Base-by-base conservation (phyloP, 2,888 invertebrate species). In the Chloroclysta siterata region DNA sequence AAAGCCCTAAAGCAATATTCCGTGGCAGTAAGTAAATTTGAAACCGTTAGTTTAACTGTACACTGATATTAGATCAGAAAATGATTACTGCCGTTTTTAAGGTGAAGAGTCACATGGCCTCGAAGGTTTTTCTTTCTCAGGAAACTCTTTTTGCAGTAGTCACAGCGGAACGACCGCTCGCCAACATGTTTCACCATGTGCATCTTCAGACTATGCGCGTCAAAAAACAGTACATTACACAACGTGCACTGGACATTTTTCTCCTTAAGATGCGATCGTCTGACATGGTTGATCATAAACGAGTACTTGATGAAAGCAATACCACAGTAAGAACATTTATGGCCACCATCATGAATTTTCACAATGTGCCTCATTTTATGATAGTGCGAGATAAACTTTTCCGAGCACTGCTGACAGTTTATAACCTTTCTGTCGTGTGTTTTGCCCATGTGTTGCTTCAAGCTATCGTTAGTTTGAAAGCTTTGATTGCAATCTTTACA, bases 171-270 rank as follows among this genome's bases (percentile, higher is more conserved):
- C 22, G 81, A 83, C 0, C 85, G 83, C 6, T 90, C 90, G 29
- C 88, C 88, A n/a, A 83, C 80, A 71, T 93, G 93, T 44, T 88
- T 88, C 8, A 89, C 85, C 82, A 91, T 90, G 60, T 94, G 94
- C 69, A 78, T 80, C 68, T 82, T 90, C 42, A 91, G 65, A 4
- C 85, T 77, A 17, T 80, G 80, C 1, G 73, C 66, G 48, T 90
- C 86, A 65, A 89, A 89, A 52, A 90, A 90, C 46, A 71, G 79
- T 51, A 87, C 83, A 4, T 74, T 79, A 62, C 90, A 90, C 0
- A 87, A 68, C 0, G 82, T 71, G 50, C 90, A 90, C 60, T 86
- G 79, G 0, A 85, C 84, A 60, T 88, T 90, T 58, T 84, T 89
- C 69, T 90, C 90, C 63, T 88, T 86, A 11, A 88, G 74, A 72